Conservation (phyloP, 2,888 invertebrate species). For the Eupithecia pulchellata region DNA sequence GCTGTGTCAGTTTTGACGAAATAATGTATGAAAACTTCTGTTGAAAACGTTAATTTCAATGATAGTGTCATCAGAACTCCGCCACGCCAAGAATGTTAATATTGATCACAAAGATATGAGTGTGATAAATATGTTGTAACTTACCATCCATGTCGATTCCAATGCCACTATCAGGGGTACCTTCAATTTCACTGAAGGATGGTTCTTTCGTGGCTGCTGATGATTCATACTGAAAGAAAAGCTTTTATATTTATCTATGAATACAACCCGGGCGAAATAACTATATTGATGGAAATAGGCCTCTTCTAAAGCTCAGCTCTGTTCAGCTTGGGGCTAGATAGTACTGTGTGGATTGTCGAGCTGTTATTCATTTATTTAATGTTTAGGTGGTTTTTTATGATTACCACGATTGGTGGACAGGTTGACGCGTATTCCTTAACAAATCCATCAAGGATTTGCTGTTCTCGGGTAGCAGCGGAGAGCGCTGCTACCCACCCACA, state of each 20-base stretch:
- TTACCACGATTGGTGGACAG: neutral
- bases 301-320: too few species aligned
- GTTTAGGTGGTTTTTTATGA: neutral
- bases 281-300: neutral
- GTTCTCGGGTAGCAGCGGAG: too few species aligned
- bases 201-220: slow-evolving; percentile 76
- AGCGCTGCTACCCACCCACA: neutral
- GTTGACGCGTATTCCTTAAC: neutral
- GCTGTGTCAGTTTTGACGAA: too few species aligned
- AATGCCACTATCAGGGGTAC: slow-evolving; percentile 68
- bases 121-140: slow-evolving; percentile 42
- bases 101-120: neutral
- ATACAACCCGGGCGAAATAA: neutral
- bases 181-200: slow-evolving; percentile 78
- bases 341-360: too few species aligned
- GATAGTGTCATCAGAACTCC: neutral
- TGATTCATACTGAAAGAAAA: slow-evolving; percentile 69
- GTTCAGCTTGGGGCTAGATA: too few species aligned
- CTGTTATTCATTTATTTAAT: too few species aligned
- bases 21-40: too few species aligned
- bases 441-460: too few species aligned
- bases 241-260: neutral
- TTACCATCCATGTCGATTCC: slow-evolving; percentile 73
- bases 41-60: too few species aligned
- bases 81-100: neutral